Percentiles rank a stretch among this genome's conserved stretches.
Conservation (phyloP, 2,888 invertebrate genomes). For the Pasiphila rectangulata region DNA sequence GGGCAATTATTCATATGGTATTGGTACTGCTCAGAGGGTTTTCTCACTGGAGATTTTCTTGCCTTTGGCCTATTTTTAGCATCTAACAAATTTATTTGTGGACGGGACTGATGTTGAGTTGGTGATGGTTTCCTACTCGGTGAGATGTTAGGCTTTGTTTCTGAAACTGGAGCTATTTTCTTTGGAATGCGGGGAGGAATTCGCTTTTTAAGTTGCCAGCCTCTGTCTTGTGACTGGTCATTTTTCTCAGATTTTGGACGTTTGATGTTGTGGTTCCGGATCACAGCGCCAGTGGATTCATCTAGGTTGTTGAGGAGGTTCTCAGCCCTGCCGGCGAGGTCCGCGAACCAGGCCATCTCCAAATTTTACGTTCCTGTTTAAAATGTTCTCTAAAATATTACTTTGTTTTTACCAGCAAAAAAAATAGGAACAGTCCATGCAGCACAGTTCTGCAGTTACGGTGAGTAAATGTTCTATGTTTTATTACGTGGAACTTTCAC, state of each 20-base stretch:
- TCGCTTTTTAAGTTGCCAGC: constrained; percentile 45
- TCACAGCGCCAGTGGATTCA: constrained; percentile 85
- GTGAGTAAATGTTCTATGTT: too few relatives aligned
- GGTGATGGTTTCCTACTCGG: constrained; percentile 44
- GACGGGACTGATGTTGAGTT: constrained; percentile 34
- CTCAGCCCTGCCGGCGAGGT: constrained; percentile 87
- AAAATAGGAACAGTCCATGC: too few relatives aligned
- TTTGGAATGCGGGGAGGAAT: constrained; percentile 39
- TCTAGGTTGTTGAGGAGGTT: constrained; percentile 87
- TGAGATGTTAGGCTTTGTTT: constrained; percentile 40
- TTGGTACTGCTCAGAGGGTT: constrained; percentile 27
- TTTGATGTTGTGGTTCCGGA: constrained; percentile 62
- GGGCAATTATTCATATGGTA: constrained; percentile 53
- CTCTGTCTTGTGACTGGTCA: constrained; percentile 39
- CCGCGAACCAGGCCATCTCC: constrained; percentile 87
- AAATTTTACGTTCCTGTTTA: constrained; percentile 35
- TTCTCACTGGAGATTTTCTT: constrained; percentile 42
- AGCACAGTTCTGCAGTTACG: too few relatives aligned
- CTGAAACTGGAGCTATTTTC: constrained; percentile 42
- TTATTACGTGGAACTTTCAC: too few relatives aligned
- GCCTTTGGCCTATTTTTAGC: constrained; percentile 25
- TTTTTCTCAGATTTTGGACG: constrained; percentile 45
- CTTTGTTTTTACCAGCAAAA: too few relatives aligned
- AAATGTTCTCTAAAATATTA: too few relatives aligned
- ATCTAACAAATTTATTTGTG: constrained; percentile 40